These are phyloP conservation scores for Mythimna lalbum DNA, from an alignment of 2,888 invertebrate species.

Conservation along the genomic window DNA sequence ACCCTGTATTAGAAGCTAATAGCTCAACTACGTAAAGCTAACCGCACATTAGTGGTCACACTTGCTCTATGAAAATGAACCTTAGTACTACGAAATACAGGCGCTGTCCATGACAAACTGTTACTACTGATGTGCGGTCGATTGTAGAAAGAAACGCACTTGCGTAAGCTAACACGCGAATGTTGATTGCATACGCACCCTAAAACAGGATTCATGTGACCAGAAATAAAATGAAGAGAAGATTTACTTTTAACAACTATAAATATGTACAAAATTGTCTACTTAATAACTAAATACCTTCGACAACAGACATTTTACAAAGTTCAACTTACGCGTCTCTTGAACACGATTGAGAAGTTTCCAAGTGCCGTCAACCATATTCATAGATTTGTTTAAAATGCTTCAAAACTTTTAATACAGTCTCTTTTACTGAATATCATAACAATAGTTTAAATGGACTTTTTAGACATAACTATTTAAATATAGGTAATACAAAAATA, in stretches of 20 bases:
- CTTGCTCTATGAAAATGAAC: not conserved
- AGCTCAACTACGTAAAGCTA: not conserved
- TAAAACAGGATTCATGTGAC: not conserved
- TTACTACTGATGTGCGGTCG: not conserved
- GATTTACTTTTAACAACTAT: not conserved
- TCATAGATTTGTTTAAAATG: slow-evolving; percentile 24
- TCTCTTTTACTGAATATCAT: not conserved
- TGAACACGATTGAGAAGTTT: slow-evolving; percentile 11
- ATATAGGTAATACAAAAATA: not conserved
- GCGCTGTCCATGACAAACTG: not conserved
- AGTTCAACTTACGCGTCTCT: not conserved
- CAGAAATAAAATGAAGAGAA: not conserved
- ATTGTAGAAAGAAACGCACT: not conserved
- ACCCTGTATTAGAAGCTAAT: not conserved
- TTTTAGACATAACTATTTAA: not conserved
- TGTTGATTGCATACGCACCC: not conserved
- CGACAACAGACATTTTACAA: slow-evolving; percentile 17
- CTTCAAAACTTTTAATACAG: not conserved
- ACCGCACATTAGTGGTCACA: not conserved
- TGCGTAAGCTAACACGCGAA: not conserved
- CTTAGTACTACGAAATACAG: not conserved
- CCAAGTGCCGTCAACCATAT: slow-evolving; percentile 1
- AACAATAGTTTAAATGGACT: not conserved
- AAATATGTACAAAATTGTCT: slow-evolving; percentile 59
- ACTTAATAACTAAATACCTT: slow-evolving; percentile 54